Evolutionary conservation across 2,113 vertebrate species (phyloP).

Genomic region (Cyanoderma ruficeps): DNA sequence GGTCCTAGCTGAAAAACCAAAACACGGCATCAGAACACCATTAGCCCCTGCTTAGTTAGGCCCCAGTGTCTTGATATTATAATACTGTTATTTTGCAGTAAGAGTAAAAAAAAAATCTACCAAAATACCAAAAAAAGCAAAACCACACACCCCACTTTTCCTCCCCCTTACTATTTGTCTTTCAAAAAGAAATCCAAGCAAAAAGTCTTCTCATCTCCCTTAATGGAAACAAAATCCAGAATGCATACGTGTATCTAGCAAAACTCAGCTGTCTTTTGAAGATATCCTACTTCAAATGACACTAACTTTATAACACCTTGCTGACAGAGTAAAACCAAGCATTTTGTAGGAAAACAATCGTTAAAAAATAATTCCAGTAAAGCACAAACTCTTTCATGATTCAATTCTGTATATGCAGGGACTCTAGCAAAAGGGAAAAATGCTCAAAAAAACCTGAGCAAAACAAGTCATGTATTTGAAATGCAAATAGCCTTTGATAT

Average conservation of each 20-base stretch:
- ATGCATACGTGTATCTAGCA: rapidly evolving
- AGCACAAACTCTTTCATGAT: not conserved
- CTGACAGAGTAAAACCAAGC: not conserved
- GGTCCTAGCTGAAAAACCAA: not conserved
- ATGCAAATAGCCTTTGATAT: not conserved
- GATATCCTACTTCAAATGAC: not conserved
- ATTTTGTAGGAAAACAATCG: not conserved
- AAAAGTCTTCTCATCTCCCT: not conserved
- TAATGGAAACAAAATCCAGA: not conserved
- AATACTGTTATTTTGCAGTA: not conserved
- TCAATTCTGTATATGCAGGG: not conserved
- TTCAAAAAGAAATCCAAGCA: not conserved
- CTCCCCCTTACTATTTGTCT: not conserved
- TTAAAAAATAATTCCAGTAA: not conserved
- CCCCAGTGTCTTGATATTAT: not conserved
- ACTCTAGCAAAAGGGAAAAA: not conserved
- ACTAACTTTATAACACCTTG: not conserved
- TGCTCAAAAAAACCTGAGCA: not conserved
- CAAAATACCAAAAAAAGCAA: not conserved
- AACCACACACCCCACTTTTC: not conserved
- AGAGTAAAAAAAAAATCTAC: not conserved
- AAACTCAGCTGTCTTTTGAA: not conserved
- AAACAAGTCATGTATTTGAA: not conserved
- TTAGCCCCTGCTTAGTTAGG: not conserved
- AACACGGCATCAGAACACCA: not conserved